phyloP scores from a whole-genome alignment of 2,888 invertebrate genomes.

The Pachycephus smyrnensis region DNA sequence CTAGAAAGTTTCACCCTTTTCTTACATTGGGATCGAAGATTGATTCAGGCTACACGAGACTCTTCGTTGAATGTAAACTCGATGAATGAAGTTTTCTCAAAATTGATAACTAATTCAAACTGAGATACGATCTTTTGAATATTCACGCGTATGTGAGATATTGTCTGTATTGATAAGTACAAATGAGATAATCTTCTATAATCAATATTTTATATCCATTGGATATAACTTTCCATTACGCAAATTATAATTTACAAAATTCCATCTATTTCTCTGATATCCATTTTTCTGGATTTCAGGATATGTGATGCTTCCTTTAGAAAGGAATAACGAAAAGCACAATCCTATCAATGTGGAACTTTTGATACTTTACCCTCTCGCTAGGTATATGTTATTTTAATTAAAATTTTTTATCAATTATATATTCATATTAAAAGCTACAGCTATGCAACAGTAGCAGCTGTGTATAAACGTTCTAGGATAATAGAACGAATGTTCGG shows the following conservation, averaged over 20 bases:
- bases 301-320: neutral
- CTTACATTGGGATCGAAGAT: neutral
- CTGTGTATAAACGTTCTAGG: neutral
- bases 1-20: conserved; percentile 4
- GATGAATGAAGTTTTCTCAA: neutral
- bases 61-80: neutral
- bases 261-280: neutral
- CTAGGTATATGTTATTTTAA: neutral
- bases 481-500: neutral
- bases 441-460: neutral
- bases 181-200: neutral
- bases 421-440: neutral
- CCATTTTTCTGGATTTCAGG: neutral
- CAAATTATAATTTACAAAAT: neutral
- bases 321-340: neutral
- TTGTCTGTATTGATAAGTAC: neutral
- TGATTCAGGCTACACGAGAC: neutral
- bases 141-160: neutral
- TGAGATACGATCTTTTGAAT: neutral
- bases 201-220: neutral
- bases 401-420: neutral
- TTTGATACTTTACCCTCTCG: neutral
- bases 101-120: neutral
- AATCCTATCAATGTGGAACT: neutral
- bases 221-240: neutral